Evolutionary conservation across 2,113 vertebrate species (phyloP).

Genomic region (Tetraodon nigroviridis): DNA sequence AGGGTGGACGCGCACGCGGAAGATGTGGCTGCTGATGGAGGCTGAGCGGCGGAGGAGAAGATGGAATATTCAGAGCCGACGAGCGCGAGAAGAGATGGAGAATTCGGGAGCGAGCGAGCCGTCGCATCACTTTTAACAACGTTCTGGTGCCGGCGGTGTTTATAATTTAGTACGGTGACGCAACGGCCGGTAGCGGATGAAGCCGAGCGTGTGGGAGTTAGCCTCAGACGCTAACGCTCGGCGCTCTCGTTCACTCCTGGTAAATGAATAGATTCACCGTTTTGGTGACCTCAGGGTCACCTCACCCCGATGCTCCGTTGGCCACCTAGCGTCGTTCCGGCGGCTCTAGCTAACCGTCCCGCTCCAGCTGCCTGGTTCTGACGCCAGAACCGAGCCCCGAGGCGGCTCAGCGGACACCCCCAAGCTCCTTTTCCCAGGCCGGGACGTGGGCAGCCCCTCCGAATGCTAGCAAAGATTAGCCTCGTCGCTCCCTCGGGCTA

Average conservation of each 20-base stretch:
- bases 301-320: too few relatives aligned
- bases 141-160: conserved; percentile 54
- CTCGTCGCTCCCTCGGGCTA: too few relatives aligned
- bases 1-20: conserved; percentile 15
- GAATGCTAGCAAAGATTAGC: too few relatives aligned
- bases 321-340: too few relatives aligned
- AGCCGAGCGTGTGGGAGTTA: conserved; percentile 26
- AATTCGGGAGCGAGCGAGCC: conserved; percentile 42
- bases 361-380: too few relatives aligned
- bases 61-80: conserved; percentile 7
- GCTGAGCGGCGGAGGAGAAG: not conserved
- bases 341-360: too few relatives aligned
- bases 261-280: too few relatives aligned
- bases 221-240: conserved; percentile 28
- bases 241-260: conserved; percentile 3
- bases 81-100: conserved; percentile 8
- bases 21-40: not conserved
- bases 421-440: too few relatives aligned
- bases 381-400: too few relatives aligned
- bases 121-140: conserved; percentile 66
- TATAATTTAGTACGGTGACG: conserved; percentile 71
- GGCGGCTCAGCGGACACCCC: too few relatives aligned
- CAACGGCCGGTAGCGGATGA: conserved; percentile 49
- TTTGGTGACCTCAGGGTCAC: too few relatives aligned
- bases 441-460: too few relatives aligned